These are phyloP conservation scores for Bradypus variegatus DNA, from an alignment of 2,797 vertebrate species.

Conservation along the genomic window DNA sequence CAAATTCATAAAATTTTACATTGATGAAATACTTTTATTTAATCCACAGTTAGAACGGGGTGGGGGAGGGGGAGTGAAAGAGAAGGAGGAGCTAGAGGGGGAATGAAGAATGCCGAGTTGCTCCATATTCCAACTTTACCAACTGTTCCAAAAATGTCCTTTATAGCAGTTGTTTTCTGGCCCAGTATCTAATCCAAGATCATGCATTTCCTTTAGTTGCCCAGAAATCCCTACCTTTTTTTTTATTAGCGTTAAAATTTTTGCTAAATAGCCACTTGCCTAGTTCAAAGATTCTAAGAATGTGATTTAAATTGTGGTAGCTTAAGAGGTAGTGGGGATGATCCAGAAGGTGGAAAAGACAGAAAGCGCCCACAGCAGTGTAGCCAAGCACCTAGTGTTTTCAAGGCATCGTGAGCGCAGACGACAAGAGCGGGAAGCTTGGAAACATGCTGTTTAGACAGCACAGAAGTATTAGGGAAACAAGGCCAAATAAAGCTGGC, in stretches of 20 bases:
- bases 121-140: neutral
- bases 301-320: neutral
- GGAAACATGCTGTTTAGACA: neutral
- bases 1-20: neutral
- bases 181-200: neutral
- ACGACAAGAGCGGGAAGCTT: neutral
- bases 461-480: neutral
- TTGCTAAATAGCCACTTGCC: neutral
- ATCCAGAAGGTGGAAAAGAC: neutral
- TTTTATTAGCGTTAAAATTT: neutral
- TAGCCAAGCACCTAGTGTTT: neutral
- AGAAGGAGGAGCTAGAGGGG: too few relatives aligned
- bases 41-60: neutral
- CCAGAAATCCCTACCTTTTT: neutral
- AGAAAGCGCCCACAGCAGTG: neutral
- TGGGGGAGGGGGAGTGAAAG: neutral
- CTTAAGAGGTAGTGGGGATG: neutral
- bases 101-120: rapidly evolving
- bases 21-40: neutral
- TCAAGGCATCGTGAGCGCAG: neutral
- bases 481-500: neutral
- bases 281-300: neutral
- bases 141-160: neutral
- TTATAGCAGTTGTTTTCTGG: neutral
- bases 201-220: neutral